A percentile compares a stretch with the other conserved stretches of the same genome.
Evolutionary conservation across 1,140 invertebrate genomes (phyloP).

Genomic region (Camponotus pennsylvanicus): DNA sequence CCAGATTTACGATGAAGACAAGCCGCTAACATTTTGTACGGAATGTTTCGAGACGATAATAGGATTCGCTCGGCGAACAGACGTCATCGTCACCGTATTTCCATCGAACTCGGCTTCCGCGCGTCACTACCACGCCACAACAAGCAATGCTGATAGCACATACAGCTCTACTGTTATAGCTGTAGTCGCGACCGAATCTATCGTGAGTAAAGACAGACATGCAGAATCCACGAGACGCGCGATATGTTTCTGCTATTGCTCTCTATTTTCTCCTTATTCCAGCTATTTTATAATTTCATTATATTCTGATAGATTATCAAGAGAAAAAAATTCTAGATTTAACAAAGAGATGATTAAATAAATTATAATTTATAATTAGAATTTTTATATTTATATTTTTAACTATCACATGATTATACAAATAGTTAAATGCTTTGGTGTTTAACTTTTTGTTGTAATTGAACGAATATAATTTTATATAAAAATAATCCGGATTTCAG

Average conservation of each 20-base stretch:
- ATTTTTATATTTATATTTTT: too few species aligned
- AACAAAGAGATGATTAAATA: not conserved
- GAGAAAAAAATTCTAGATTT: not conserved
- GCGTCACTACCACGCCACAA: slow-evolving; percentile 42
- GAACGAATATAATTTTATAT: not conserved
- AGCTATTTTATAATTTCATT: not conserved
- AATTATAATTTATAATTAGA: not conserved
- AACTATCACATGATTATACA: too few species aligned
- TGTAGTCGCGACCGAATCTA: not conserved
- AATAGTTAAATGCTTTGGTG: too few species aligned
- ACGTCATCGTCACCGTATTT: slow-evolving; percentile 53
- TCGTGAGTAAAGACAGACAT: not conserved
- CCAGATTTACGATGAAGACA: not conserved
- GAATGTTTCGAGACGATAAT: slow-evolving; percentile 42
- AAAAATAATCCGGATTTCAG: not conserved
- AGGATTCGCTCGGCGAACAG: slow-evolving; percentile 23
- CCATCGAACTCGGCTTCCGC: slow-evolving; percentile 49
- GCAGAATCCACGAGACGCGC: not conserved
- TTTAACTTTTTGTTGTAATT: too few species aligned
- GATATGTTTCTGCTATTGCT: not conserved
- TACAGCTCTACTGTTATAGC: not conserved
- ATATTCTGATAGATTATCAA: not conserved
- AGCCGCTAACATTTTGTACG: not conserved
- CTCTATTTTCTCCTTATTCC: not conserved
- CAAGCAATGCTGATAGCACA: slow-evolving; percentile 34